Evolutionary conservation across 1,140 invertebrate species (phyloP), one percentile per base, ranked within the genome.

Genomic region (Contarinia nasturtii): DNA sequence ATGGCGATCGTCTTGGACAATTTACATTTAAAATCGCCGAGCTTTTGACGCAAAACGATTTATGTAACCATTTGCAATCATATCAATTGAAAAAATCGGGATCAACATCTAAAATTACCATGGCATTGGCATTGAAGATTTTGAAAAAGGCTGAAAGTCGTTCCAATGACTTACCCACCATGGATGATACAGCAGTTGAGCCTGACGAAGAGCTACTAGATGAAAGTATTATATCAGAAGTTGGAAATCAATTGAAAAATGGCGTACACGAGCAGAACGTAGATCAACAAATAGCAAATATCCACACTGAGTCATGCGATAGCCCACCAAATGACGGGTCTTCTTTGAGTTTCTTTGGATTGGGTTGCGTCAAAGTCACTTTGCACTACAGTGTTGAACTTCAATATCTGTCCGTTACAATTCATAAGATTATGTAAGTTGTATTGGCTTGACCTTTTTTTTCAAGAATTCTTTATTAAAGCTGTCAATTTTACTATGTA

Each of bases 381-480:
- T 66, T 92, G n/a, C 74, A 80, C 33, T 93, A 91, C 64, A 89
- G 83, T 53, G 70, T 79, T 22, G 78, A 79, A 52, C 69, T 86
- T 45, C 85, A 90, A 58, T 77, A 79, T 51, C 67, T 94, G 1
- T 73, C 81, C 46, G 70, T 92, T 43, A 80, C 85, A 15, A 75
- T 94, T 1, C 87, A 93, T 60, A 89, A 88, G 73, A 78, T 91
- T 52, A 75, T 75, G 86, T 90, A 74, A 78, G 82, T 76, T 46
- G 44, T 33, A 14, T 33, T 44, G 33, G 11, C 8, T 22, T 22
- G n/a, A n/a, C 7, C n/a, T 12, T 17, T 14, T 14, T 3, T 17
- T 34, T 34, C 10, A 46, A 14, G 33, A 27, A 37, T 47, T 37
- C 8, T 45, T 27, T 12, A 14, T 40, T 40, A 5, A 15, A 3